Evolutionary conservation across 2,888 invertebrate genomes (phyloP).

Genomic region (Leistus spinibarbis): DNA sequence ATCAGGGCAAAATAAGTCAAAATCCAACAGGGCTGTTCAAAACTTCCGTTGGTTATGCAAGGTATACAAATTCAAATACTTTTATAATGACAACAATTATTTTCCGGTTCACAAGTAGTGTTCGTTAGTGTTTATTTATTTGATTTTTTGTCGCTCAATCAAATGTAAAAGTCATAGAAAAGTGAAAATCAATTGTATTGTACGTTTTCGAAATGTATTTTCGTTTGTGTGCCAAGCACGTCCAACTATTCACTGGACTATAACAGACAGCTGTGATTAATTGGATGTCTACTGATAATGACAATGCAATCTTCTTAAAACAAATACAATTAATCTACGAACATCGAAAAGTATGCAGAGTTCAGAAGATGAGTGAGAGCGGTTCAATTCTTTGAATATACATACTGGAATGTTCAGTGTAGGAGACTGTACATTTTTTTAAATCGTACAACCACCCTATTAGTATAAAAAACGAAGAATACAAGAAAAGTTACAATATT

Average conservation of each 20-base stretch:
- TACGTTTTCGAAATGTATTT: not conserved
- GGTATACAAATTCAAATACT: too few species aligned
- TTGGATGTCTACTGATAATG: not conserved
- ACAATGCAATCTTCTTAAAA: not conserved
- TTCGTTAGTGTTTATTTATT: not conserved
- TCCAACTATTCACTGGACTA: not conserved
- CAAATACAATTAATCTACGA: not conserved
- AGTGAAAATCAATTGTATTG: slow-evolving; percentile 9
- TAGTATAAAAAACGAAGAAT: too few species aligned
- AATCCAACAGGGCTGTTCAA: too few species aligned
- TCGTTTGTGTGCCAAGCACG: not conserved
- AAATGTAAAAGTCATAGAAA: slow-evolving; percentile 5
- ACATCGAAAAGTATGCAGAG: not conserved
- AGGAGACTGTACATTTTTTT: too few species aligned
- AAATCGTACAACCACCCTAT: too few species aligned
- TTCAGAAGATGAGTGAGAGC: too few species aligned
- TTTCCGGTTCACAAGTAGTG: not conserved
- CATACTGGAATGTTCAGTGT: not conserved
- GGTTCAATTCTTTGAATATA: not conserved
- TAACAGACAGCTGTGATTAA: not conserved
- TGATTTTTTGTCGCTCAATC: too few species aligned
- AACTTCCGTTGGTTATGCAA: too few species aligned
- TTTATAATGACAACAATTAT: too few species aligned
- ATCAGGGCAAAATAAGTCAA: too few species aligned
- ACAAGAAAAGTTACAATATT: not conserved